Evolutionary conservation across 2,797 vertebrate species (phyloP), one percentile per base, ranked within the genome.

Genomic region (Oreochromis grahami): DNA sequence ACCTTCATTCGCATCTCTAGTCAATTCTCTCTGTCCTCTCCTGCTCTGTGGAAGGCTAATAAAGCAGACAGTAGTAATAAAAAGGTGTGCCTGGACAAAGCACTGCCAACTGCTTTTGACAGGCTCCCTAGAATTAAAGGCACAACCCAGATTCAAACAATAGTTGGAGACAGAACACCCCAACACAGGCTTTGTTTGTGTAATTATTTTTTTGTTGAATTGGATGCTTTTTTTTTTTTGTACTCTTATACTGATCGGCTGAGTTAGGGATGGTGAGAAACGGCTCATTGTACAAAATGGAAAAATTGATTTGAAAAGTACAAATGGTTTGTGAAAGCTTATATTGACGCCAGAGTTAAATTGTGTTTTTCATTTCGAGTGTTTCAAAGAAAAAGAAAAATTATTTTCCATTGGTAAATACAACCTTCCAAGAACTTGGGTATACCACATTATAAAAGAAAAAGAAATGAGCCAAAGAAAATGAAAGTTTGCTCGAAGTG

Each of bases 11-110:
- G 5, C 51, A 85, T 87, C 84, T 86, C 76, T 68, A 88, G 86
- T 94, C 91, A 87, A 84, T 92, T 81, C 81, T 83, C 65, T 74
- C 76, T 79, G 60, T 91, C 81, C 51, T 68, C 58, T 48, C 56
- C 60, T 63, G 77, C 82, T 89, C 79, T 36, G 82, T 41, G 34
- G 81, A 91, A 45, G 78, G 85, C 91, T 93, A 93, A 94, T 92
- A 93, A 94, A 93, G 93, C 84, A 78, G 79, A 36, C 68, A 50
- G 78, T 70, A 91, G 86, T 94, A 93, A 94, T 91, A 92, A 91
- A 89, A 90, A 82, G 76, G 51, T 52, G 41, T 1, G 43, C 19
- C 81, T 81, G 76, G 84, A 89, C 83, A 74, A 77, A 56, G 65
- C 85, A 41, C 78, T 52, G 85, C 80, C 80, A 86, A 87, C 79